Evolutionary conservation across 2,888 invertebrate species (phyloP).

Genomic region (Dryocosmus kuriphilus): DNA sequence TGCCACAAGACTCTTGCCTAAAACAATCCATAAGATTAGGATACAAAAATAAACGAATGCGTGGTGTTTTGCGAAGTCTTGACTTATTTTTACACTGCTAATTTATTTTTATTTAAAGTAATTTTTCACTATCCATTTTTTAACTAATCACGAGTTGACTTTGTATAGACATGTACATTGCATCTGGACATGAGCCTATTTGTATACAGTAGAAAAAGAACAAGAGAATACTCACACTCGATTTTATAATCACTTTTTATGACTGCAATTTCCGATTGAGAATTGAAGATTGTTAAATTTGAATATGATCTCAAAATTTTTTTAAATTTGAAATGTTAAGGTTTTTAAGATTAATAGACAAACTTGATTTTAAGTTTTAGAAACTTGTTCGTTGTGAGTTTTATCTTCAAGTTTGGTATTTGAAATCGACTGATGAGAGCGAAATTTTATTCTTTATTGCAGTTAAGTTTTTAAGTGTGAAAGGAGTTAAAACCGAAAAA

Average conservation of each 20-base stretch:
- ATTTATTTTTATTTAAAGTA: neutral
- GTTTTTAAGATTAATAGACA: constrained; percentile 31
- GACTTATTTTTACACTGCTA: neutral
- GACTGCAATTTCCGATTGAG: neutral
- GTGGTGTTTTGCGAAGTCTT: neutral
- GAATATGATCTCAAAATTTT: constrained; percentile 21
- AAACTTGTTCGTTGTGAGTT: constrained; percentile 14
- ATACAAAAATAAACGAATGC: constrained; percentile 7
- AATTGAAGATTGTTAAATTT: constrained; percentile 5
- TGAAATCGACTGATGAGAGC: neutral
- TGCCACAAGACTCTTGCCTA: constrained; percentile 38
- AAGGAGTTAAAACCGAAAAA: constrained; percentile 38
- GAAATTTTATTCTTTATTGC: constrained; percentile 9
- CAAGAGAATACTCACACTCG: constrained; percentile 14
- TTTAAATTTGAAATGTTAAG: constrained; percentile 12
- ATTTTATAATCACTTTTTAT: neutral
- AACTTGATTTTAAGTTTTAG: constrained; percentile 13
- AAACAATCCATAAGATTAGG: constrained; percentile 9
- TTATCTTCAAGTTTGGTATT: constrained; percentile 16
- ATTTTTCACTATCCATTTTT: neutral
- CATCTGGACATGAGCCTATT: neutral
- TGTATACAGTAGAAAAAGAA: constrained; percentile 11
- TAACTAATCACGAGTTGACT: neutral
- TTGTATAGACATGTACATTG: neutral
- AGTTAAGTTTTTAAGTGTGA: constrained; percentile 9